phyloP scores from a whole-genome alignment of 2,797 vertebrate genomes.

The Ambastaia sidthimunki region DNA sequence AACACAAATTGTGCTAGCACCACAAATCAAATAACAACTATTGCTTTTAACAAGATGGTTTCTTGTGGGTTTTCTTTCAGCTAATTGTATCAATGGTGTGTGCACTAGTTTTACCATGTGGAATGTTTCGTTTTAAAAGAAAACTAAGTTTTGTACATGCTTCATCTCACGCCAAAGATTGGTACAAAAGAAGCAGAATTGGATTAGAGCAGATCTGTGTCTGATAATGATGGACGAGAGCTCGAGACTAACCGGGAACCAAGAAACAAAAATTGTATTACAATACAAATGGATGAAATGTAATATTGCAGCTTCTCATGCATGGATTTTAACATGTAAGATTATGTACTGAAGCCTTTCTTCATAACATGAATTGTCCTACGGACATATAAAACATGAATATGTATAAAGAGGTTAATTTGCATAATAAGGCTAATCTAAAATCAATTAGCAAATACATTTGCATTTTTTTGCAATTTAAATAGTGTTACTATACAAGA shows the following conservation, averaged over 20 bases:
- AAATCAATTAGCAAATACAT: conserved; percentile 55
- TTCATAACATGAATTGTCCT: conserved; percentile 24
- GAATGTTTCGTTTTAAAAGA: conserved; percentile 8
- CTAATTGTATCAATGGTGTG: conserved; percentile 18
- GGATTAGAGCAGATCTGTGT: background rate
- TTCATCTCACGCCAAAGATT: conserved; percentile 1
- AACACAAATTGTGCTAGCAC: conserved; percentile 65
- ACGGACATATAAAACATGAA: conserved; percentile 33
- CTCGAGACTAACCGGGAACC: background rate
- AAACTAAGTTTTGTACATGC: background rate
- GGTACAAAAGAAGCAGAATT: background rate
- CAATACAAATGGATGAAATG: conserved; percentile 25
- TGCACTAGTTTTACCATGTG: background rate
- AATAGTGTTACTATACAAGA: conserved; percentile 24
- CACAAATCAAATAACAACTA: conserved; percentile 69
- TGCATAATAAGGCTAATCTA: conserved; percentile 51
- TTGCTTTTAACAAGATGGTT: conserved; percentile 61
- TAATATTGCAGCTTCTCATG: conserved; percentile 13
- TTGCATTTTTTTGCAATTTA: conserved; percentile 26
- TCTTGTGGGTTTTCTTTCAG: conserved; percentile 13
- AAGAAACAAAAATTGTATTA: background rate
- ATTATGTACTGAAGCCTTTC: conserved; percentile 3
- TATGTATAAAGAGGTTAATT: conserved; percentile 43
- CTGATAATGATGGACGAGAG: background rate
- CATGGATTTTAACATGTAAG: conserved; percentile 22